Percentiles rank a stretch among this genome's conserved stretches.
These are phyloP conservation scores for Eulithis testata DNA, from an alignment of 2,888 invertebrate genomes.

Conservation along the genomic window DNA sequence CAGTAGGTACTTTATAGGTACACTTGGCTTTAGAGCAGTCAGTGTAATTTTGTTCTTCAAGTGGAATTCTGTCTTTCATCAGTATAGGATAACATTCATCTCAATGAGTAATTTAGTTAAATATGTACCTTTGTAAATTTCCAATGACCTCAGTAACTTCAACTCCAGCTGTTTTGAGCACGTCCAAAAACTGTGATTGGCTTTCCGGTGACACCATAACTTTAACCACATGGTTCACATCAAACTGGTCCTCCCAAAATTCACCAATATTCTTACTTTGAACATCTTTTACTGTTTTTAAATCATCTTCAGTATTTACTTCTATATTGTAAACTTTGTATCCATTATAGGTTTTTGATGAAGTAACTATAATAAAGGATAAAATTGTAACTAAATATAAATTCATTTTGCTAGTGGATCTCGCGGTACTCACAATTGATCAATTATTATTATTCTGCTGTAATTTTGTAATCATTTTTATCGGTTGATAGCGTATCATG, in stretches of 20 bases:
- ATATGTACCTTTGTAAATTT: slow-evolving; percentile 66
- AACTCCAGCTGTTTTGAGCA: slow-evolving; percentile 45
- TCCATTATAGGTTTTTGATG: slow-evolving; percentile 75
- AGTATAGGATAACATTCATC: no score
- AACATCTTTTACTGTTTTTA: slow-evolving; percentile 72
- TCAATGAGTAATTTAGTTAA: no score
- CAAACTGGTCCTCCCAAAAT: slow-evolving; percentile 67
- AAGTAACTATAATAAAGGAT: slow-evolving; percentile 33
- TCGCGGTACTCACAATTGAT: neutral
- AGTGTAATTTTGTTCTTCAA: no score
- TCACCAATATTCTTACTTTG: slow-evolving; percentile 64
- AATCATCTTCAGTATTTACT: slow-evolving; percentile 75
- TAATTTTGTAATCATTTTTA: neutral
- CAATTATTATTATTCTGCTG: slow-evolving; percentile 5
- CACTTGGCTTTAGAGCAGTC: no score
- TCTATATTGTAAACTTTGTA: slow-evolving; percentile 84
- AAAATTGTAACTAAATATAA: slow-evolving; percentile 41
- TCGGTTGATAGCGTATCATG: slow-evolving; percentile 2
- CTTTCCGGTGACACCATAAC: slow-evolving; percentile 64
- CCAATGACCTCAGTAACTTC: slow-evolving; percentile 54
- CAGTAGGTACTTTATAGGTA: no score
- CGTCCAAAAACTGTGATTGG: slow-evolving; percentile 48
- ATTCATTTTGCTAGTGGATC: slow-evolving; percentile 46
- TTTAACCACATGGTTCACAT: slow-evolving; percentile 62
- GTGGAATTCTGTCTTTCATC: no score